Evolutionary conservation across 2,797 vertebrate species (phyloP), one percentile per base, ranked within the genome.

Genomic region (Enteromius mattozi): DNA sequence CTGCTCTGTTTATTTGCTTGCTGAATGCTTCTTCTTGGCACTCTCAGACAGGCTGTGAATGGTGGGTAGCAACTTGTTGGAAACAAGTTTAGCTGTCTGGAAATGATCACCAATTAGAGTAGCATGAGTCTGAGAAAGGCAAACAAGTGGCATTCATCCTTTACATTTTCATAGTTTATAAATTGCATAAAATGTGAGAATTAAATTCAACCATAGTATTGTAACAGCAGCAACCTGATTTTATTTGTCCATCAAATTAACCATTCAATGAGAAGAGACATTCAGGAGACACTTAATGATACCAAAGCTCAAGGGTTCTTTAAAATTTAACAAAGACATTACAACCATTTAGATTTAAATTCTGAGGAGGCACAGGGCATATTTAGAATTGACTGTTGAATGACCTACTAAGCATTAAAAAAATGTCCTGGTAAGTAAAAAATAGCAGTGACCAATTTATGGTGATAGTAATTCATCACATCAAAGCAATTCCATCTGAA

Each of bases 401-500:
- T 78, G 78, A 76, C 86, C 72, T 76, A 80, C 72, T 2, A 42
- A 77, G 82, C 65, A 81, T 71, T 30, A 16, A 17, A 84, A 87
- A 87, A 82, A 45, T 35, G 24, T 40, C 66, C 63, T 63, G 74
- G 17, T 56, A 65, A 24, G 71, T 80, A 76, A 80, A 81, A 77
- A 84, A 74, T 68, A 80, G 82, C 78, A 70, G 63, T 61, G 45
- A 47, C 78, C 45, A 77, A 80, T 84, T 78, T 63, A 81, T 63
- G 82, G 63, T 56, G 72, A 84, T 77, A 84, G 66, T 71, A 66
- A 81, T 81, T 78, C 65, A 78, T 76, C 65, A 78, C 75, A 71
- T 84, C 82, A 78, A 84, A 84, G 82, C 76, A 84, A 71, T 78
- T 77, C 72, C 72, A 78, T 71, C 82, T 87, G 65, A 87, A 81